Base-by-base conservation (phyloP, 2,888 invertebrate genomes). In the Hypena proboscidalis region DNA sequence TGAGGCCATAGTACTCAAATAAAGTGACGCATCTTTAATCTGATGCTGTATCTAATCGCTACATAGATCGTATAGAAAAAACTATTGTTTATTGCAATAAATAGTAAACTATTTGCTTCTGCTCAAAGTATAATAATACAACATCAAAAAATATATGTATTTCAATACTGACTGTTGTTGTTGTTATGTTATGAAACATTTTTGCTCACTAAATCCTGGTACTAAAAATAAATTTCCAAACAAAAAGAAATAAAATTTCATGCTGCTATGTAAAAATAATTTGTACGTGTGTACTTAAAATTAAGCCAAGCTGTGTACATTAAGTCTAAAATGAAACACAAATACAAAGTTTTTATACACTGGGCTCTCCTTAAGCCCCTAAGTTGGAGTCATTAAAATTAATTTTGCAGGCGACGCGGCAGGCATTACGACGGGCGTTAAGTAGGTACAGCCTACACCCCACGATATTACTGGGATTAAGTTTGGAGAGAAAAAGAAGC, bases 381-480 rank as follows among this genome's bases (percentile, higher is more conserved):
- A 36, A 59, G 52, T 27, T 27, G 14, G 40, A 39, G 51, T 58
- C 63, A 58, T 63, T 66, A 63, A 63, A 63, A 63, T 63, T 63
- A 63, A 63, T 66, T 66, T 66, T 43, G 50, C 32, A 32, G 6
- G 42, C 50, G 31, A 44, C 54, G 50, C 30, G 30, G 38, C 52
- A 15, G 31, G 46, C 39, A 54, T 61, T 57, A 50, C 41, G 25
- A 21, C 40, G 36, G 53, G 51, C 39, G 50, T 65, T 53, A 53
- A 54, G 61, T 62, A 61, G 62, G 45, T 46, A 46, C 43, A 33
- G 58, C 54, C 54, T 64, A 64, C 57, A 48, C 52, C 53, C 29
- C 37, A 39, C 67, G 58, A 63, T 69, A 72, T 71, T 67, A 70
- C 62, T 44, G 53, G 74, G 74, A 80, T 83, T 81, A 79, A 71